Conservation (phyloP, 2,797 vertebrate genomes). For the Coranthus polyacanthus region DNA sequence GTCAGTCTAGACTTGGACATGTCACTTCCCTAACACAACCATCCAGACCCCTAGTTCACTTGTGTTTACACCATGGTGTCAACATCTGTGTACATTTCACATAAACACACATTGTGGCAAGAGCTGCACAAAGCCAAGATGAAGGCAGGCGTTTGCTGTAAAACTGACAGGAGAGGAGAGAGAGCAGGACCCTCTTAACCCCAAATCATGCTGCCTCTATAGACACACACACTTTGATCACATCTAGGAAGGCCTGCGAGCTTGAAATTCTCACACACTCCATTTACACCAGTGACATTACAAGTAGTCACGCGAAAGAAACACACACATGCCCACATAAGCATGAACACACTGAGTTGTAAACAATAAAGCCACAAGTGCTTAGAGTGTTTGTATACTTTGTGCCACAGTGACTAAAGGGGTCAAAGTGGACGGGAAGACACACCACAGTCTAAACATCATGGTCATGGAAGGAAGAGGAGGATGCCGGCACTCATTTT, state of each 20-base stretch:
- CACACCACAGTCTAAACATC: constrained; percentile 53
- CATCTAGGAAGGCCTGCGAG: constrained; percentile 13
- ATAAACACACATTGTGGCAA: constrained; percentile 45
- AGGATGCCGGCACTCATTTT: constrained; percentile 13
- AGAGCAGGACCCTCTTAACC: constrained; percentile 68
- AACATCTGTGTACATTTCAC: constrained; percentile 64
- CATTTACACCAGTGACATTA: constrained; percentile 44
- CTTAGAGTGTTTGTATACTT: constrained; percentile 41
- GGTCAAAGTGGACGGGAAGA: constrained; percentile 23
- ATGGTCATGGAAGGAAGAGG: not conserved
- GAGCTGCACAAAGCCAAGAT: constrained; percentile 22
- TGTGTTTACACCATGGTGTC: constrained; percentile 57
- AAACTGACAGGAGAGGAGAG: constrained; percentile 53
- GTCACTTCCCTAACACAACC: not conserved
- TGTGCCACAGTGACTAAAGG: constrained; percentile 28
- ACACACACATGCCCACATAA: constrained; percentile 21
- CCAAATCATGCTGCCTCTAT: constrained; percentile 19
- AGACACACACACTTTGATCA: constrained; percentile 8
- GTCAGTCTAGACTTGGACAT: not conserved
- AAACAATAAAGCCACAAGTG: constrained; percentile 50
- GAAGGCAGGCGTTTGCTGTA: constrained; percentile 45
- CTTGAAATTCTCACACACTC: constrained; percentile 44
- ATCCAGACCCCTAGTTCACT: not conserved
- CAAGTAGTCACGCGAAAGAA: constrained; percentile 21
- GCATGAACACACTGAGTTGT: constrained; percentile 13